A percentile compares a stretch with the other conserved stretches of the same genome.
Conservation (phyloP, 2,888 invertebrate species). For the Lithophane socia region DNA sequence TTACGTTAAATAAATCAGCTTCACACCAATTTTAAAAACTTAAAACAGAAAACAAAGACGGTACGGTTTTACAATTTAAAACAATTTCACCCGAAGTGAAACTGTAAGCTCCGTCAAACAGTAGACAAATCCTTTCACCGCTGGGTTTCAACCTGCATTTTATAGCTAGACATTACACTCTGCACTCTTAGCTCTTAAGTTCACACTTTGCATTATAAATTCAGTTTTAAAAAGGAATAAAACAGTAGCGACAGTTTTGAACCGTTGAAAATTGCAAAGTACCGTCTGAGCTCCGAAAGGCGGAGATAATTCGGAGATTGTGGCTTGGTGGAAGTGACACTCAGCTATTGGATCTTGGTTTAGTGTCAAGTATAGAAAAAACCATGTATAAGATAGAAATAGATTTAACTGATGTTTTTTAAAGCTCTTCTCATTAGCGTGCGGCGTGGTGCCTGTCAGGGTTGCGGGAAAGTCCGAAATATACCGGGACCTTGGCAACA, state of each 20-base stretch:
- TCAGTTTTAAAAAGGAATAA: constrained; percentile 60
- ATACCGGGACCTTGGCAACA: too few species aligned
- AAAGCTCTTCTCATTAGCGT: neutral
- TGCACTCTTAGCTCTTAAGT: constrained; percentile 58
- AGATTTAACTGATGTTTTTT: neutral
- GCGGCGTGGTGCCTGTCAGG: too few species aligned
- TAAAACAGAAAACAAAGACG: constrained; percentile 14
- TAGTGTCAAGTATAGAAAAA: neutral
- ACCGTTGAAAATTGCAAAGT: constrained; percentile 40
- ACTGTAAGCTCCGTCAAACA: constrained; percentile 49
- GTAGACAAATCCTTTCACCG: constrained; percentile 43
- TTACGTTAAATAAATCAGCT: neutral
- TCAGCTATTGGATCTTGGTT: neutral
- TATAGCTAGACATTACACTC: constrained; percentile 58
- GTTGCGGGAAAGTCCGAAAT: too few species aligned
- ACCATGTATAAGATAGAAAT: neutral
- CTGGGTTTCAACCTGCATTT: constrained; percentile 60
- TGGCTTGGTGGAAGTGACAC: neutral
- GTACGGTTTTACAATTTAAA: constrained; percentile 32
- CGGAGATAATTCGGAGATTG: constrained; percentile 21
- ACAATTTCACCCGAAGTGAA: constrained; percentile 27
- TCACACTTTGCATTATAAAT: constrained; percentile 64
- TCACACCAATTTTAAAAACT: neutral
- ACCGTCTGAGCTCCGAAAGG: constrained; percentile 16
- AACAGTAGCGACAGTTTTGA: constrained; percentile 55